Evolutionary conservation across 64 coral and sea anemone genomes (phyloP).

Genomic region (Stichodactyla mertensii): DNA sequence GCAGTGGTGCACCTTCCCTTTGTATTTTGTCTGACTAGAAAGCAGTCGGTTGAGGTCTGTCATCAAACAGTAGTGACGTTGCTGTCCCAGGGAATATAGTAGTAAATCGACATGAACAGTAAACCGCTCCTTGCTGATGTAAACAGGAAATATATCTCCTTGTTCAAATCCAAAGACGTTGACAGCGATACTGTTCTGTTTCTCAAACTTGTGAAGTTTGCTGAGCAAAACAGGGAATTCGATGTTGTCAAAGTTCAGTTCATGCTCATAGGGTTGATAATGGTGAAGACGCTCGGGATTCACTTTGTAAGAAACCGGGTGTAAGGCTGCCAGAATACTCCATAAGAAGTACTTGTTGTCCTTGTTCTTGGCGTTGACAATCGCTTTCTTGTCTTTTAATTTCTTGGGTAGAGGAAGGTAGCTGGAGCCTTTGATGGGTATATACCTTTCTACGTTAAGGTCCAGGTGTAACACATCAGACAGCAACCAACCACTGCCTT

Average conservation of each 20-base stretch:
- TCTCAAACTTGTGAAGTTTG: neutral
- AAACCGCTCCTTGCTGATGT: slow-evolving; percentile 19
- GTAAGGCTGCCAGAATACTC: slow-evolving; percentile 34
- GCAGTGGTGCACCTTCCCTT: neutral
- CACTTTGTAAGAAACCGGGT: neutral
- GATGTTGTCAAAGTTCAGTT: slow-evolving; percentile 39
- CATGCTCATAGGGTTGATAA: slow-evolving; percentile 18
- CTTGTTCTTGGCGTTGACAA: slow-evolving; percentile 44
- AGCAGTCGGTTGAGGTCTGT: slow-evolving; percentile 27
- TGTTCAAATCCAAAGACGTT: slow-evolving; percentile 27
- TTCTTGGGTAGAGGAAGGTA: slow-evolving; percentile 20
- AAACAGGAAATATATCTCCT: neutral
- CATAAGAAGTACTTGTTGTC: slow-evolving; percentile 55
- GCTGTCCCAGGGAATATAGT: slow-evolving; percentile 15
- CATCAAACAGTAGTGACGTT: slow-evolving; percentile 38
- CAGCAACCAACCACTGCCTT: slow-evolving; percentile 41
- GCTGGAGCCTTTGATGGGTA: slow-evolving; percentile 40
- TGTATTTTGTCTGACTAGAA: neutral
- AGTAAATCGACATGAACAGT: slow-evolving; percentile 9
- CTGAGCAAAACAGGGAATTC: slow-evolving; percentile 32
- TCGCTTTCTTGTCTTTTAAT: slow-evolving; percentile 13
- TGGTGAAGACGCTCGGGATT: slow-evolving; percentile 9
- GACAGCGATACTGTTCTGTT: slow-evolving; percentile 27
- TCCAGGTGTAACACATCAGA: slow-evolving; percentile 35
- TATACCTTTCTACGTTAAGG: slow-evolving; percentile 10